Conservation (phyloP, 2,797 vertebrate genomes). For the Dendrocincla fuliginosa region DNA sequence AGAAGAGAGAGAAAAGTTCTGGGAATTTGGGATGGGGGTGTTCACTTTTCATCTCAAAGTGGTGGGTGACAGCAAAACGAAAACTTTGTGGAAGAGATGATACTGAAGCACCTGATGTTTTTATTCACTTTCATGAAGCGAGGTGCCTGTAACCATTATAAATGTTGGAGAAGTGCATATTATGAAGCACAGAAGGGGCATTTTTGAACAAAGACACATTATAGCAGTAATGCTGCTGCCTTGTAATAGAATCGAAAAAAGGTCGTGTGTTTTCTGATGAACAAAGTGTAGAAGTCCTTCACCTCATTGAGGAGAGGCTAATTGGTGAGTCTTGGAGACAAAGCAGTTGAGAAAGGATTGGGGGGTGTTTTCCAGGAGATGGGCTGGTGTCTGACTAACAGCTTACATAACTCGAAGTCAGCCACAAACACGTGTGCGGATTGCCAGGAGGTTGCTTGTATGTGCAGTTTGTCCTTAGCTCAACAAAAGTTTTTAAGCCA, state of each 20-base stretch:
- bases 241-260: neutral
- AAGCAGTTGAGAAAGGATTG: neutral
- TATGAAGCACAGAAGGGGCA: neutral
- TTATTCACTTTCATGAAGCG: neutral
- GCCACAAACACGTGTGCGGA: neutral
- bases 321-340: neutral
- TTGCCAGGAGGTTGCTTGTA: neutral
- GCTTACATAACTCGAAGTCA: neutral
- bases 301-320: neutral
- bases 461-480: neutral
- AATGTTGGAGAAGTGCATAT: neutral
- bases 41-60: neutral
- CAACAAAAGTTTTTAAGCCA: neutral
- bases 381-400: accelerated
- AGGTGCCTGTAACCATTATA: neutral
- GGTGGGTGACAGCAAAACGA: neutral
- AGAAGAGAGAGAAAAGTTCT: neutral
- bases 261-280: neutral
- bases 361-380: neutral
- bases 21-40: neutral
- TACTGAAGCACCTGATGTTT: neutral
- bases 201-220: neutral
- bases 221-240: neutral
- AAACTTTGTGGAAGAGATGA: neutral
- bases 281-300: neutral